Percentiles rank a stretch among this genome's conserved stretches.
Evolutionary conservation across 2,113 vertebrate genomes (phyloP).

Genomic region (Sterna hirundo): DNA sequence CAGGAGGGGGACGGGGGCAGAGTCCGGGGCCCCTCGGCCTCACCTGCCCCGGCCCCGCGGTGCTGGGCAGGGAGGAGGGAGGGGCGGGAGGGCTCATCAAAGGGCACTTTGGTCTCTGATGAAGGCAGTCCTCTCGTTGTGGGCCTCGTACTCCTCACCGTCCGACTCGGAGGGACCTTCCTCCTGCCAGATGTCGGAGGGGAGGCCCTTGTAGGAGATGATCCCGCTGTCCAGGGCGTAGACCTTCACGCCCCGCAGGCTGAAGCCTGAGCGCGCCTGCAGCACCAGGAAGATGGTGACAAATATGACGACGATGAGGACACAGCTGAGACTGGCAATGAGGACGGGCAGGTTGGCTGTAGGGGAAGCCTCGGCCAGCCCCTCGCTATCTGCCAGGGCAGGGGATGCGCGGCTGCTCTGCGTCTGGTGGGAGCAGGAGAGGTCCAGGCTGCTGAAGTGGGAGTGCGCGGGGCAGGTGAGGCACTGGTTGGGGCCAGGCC

Average conservation of each 20-base stretch:
- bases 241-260: constrained; percentile 80
- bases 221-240: constrained; percentile 82
- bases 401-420: constrained; percentile 90
- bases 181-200: constrained; percentile 90
- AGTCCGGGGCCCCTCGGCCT: constrained; percentile 48
- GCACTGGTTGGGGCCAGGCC: constrained; percentile 82
- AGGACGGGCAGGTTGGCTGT: constrained; percentile 79
- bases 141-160: constrained; percentile 86
- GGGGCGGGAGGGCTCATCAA: constrained; percentile 78
- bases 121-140: constrained; percentile 96
- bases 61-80: constrained; percentile 37
- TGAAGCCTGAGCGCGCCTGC: constrained; percentile 86
- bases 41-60: background rate
- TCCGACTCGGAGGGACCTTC: constrained; percentile 89
- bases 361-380: background rate
- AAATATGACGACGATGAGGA: constrained; percentile 87
- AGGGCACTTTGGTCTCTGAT: constrained; percentile 99
- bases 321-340: constrained; percentile 88
- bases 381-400: constrained; percentile 28
- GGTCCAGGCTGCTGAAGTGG: constrained; percentile 80
- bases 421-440: constrained; percentile 88
- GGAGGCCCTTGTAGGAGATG: constrained; percentile 93
- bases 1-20: background rate
- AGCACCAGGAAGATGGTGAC: constrained; percentile 87
- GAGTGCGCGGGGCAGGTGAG: constrained; percentile 89